Conservation (phyloP, 1,140 invertebrate species). For the Leguminivora glycinivorella region DNA sequence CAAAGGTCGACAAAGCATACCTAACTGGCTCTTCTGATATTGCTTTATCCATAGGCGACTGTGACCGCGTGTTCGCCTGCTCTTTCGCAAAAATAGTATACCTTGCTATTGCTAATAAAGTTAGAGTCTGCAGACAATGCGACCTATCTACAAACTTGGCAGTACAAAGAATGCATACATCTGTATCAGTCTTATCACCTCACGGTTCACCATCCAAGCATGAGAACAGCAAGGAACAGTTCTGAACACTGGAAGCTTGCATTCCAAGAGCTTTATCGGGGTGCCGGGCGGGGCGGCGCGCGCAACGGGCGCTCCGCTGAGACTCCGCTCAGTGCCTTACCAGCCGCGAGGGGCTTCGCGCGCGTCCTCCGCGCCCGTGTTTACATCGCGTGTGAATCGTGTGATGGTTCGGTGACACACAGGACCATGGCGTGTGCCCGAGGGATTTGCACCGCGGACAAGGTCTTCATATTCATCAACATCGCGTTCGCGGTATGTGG, state of each 20-base stretch:
- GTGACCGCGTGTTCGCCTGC: too few species aligned
- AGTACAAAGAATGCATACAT: too few species aligned
- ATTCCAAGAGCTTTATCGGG: not conserved
- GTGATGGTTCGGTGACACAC: constrained; percentile 12
- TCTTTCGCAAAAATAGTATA: too few species aligned
- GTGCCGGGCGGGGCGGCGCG: constrained; percentile 23
- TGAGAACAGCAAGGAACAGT: too few species aligned
- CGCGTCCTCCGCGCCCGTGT: constrained; percentile 31
- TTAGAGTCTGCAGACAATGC: too few species aligned
- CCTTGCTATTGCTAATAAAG: too few species aligned
- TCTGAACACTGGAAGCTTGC: not conserved
- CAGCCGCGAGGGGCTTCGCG: constrained; percentile 39
- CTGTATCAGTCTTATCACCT: too few species aligned
- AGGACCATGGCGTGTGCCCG: constrained; percentile 57
- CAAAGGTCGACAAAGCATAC: too few species aligned
- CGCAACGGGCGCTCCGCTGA: constrained; percentile 15
- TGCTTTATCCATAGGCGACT: too few species aligned
- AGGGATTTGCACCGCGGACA: constrained; percentile 62
- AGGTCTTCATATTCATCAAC: constrained; percentile 73
- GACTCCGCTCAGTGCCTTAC: constrained; percentile 56
- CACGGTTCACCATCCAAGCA: too few species aligned
- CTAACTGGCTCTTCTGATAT: too few species aligned
- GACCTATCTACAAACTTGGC: too few species aligned
- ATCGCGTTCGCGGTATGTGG: constrained; percentile 68
- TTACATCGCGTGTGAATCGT: constrained; percentile 5